Base-by-base conservation (phyloP, 2,888 invertebrate species). In the Acanthococcus lagerstroemiae region DNA sequence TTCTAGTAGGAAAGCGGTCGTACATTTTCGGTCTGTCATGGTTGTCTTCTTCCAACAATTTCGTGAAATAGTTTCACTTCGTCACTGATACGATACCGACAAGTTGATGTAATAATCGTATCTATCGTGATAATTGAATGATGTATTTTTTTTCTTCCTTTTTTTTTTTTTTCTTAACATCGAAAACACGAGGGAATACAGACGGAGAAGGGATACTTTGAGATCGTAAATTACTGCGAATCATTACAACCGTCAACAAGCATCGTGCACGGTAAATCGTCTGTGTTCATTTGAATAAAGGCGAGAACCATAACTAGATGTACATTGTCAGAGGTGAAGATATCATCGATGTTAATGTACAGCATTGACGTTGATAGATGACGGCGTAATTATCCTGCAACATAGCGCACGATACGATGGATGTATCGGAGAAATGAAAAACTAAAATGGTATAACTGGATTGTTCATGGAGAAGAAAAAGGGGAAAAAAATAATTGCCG, bases 281-380 rank as follows among this genome's bases (percentile, higher is more conserved):
- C 6, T n/a, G n/a, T n/a, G n/a, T 44, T 45, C 48, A 58, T 52
- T 50, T 25, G 44, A 63, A 54, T 63, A 37, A 54, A 63, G 48
- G 21, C 52, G 37, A 61, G 50, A 30, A 63, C 63, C 63, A 24
- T 63, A 63, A 54, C 37, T 21, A 61, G 30, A 61, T 30, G 52
- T 52, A 52, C 52, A 63, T 54, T 54, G 54, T 63, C 63, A 63
- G 24, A 52, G 52, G 63, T 52, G 63, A 63, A 52, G 50, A 63
- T 63, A 61, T 61, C 50, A 52, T 63, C 52, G 63, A 52, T 54
- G 63, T 52, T 54, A 50, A 61, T 61, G 46, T 61, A 52, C 30
- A 25, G 46, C 54, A 54, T 54, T 63, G 63, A 52, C 63, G 52
- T 63, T 63, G 63, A 63, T 63, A 63, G 52, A 63, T 63, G 37